Evolutionary conservation across 1,140 invertebrate genomes (phyloP).

Genomic region (Carposina sasakii): DNA sequence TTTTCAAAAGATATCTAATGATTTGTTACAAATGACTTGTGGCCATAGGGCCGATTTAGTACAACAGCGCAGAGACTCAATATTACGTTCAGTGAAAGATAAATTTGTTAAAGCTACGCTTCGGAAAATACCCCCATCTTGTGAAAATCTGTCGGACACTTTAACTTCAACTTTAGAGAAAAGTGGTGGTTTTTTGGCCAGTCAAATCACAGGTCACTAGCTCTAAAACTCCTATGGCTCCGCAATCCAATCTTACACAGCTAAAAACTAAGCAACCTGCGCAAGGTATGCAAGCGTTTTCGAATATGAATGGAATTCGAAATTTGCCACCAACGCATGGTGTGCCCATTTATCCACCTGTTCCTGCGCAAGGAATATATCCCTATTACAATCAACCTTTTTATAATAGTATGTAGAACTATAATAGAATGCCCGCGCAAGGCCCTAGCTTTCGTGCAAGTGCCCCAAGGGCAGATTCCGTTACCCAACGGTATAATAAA

Average conservation of each 20-base stretch:
- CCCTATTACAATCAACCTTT: background rate
- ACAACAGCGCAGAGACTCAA: background rate
- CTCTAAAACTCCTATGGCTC: too few relatives aligned
- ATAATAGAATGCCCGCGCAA: background rate
- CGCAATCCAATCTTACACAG: too few relatives aligned
- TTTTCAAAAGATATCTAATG: slow-evolving; percentile 10
- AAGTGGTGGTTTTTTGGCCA: slow-evolving; percentile 7
- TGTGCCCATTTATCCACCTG: background rate
- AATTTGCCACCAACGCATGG: background rate
- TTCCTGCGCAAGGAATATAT: slow-evolving; percentile 1
- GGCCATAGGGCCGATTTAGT: slow-evolving; percentile 7
- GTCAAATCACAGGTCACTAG: background rate
- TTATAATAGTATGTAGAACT: background rate
- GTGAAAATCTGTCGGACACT: background rate
- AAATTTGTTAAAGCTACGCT: slow-evolving; percentile 5
- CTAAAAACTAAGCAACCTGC: background rate
- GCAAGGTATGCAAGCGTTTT: background rate
- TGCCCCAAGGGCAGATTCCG: background rate
- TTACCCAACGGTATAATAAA: background rate
- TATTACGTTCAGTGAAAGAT: slow-evolving; percentile 8
- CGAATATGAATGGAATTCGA: background rate
- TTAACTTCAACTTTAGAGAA: slow-evolving; percentile 1
- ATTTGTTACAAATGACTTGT: slow-evolving; percentile 6
- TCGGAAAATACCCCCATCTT: background rate
- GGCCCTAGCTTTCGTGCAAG: too few relatives aligned